Base-by-base conservation (phyloP, 2,888 invertebrate genomes). In the Steinernema carpocapsae region DNA sequence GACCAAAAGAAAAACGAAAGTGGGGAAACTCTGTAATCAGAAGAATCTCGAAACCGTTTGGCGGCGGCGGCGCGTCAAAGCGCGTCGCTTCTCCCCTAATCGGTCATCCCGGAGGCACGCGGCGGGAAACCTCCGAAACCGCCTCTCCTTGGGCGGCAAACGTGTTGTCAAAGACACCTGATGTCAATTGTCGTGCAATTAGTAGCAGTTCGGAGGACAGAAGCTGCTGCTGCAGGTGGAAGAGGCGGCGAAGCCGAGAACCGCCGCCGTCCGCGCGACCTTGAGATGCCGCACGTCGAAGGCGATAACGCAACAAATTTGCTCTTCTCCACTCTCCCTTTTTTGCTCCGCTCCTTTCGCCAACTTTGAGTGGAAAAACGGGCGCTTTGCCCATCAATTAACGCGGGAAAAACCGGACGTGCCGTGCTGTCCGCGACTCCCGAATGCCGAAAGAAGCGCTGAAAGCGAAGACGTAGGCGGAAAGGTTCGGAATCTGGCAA, bases 251-350 rank as follows among this genome's bases (percentile, higher is more conserved):
- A 48, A 19, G 37, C 37, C 37, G 37, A 10, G 37, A 37, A 37
- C 37, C 37, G 37, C 37, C 37, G 37, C 4, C n/a, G 64, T 29
- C 64, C 64, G 64, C 29, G 29, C 64, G 64, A 64, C 64, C 64
- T 64, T 64, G 64, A 64, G 64, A 64, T 64, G 64, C 64, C 64
- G 64, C 64, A 7, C 17, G 26, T 17, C 2, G 26, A 64, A 26
- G 64, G 32, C 64, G 64, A 64, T 64, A 64, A 64, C 64, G 64
- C 64, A 64, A 64, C 64, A 64, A 64, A 64, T 64, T 64, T 64
- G 64, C 29, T 64, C 32, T 64, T 37, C 37, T 37, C 37, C 37
- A 3, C 37, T 32, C 64, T 3, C 37, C 37, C 10, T 37, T 10
- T 64, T 64, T 32, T 64, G n/a, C n/a, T n/a, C n/a, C n/a, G n/a